Conservation (phyloP, 2,888 invertebrate species). For the Microplitis deprimator region DNA sequence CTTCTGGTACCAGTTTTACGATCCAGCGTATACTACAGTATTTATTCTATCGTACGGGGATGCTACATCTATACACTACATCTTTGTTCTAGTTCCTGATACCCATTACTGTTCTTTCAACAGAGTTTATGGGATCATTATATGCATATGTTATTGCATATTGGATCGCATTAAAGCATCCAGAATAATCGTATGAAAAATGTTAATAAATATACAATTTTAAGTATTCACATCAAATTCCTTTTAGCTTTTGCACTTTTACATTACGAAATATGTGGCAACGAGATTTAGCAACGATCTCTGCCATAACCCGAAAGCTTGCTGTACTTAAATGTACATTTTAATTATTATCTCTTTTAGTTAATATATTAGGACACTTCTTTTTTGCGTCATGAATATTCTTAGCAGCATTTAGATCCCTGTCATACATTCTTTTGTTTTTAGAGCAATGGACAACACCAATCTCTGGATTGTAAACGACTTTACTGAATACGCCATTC, state of each 20-base stretch:
- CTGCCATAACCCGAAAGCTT: no score
- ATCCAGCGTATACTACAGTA: constrained; percentile 26
- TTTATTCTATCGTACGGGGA: constrained; percentile 16
- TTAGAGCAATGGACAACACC: no score
- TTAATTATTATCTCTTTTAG: no score
- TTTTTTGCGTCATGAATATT: no score
- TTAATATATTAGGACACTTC: no score
- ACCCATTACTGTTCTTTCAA: background rate
- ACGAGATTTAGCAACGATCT: no score
- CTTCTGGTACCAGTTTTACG: background rate
- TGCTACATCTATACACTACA: background rate
- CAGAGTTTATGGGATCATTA: background rate
- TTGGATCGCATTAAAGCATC: background rate
- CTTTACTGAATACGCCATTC: no score
- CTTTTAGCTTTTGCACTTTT: background rate
- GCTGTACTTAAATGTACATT: no score
- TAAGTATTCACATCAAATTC: background rate
- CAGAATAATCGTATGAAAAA: background rate
- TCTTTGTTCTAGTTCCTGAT: background rate
- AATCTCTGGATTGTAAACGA: no score
- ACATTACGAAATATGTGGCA: no score
- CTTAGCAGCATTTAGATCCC: no score
- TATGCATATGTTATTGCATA: background rate
- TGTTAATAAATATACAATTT: background rate
- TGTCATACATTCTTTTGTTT: no score